These are phyloP conservation scores for Ptyas mucosa DNA, from an alignment of 2,113 vertebrate species.

Conservation along the genomic window DNA sequence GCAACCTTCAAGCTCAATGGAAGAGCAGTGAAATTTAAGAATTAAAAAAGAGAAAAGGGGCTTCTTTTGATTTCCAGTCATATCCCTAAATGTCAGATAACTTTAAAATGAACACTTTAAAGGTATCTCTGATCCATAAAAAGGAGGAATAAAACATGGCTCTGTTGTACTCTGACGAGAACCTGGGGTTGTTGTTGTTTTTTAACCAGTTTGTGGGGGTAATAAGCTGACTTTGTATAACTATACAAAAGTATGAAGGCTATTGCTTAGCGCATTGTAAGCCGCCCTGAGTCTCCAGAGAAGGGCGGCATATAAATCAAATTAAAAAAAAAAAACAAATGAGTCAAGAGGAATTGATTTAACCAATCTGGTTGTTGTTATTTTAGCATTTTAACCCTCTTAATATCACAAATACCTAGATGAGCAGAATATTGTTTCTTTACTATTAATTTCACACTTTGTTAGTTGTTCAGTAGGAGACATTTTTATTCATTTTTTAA, in stretches of 20 bases:
- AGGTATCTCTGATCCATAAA: background rate
- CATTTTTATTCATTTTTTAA: background rate
- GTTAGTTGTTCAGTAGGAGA: background rate
- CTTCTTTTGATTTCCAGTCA: background rate
- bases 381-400: background rate
- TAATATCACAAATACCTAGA: background rate
- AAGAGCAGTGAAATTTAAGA: background rate
- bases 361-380: background rate
- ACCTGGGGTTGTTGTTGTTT: too few relatives aligned
- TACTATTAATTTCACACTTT: background rate
- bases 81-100: background rate
- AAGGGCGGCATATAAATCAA: too few relatives aligned
- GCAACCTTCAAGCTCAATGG: background rate
- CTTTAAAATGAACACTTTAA: background rate
- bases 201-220: too few relatives aligned
- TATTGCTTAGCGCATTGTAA: too few relatives aligned
- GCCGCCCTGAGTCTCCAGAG: too few relatives aligned
- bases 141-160: background rate
- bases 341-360: background rate
- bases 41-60: background rate
- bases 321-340: too few relatives aligned
- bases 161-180: background rate
- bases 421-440: background rate
- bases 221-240: too few relatives aligned
- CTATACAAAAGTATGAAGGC: too few relatives aligned